Evolutionary conservation across 2,113 vertebrate species (phyloP).

Genomic region (Craseonycteris thonglongyai): DNA sequence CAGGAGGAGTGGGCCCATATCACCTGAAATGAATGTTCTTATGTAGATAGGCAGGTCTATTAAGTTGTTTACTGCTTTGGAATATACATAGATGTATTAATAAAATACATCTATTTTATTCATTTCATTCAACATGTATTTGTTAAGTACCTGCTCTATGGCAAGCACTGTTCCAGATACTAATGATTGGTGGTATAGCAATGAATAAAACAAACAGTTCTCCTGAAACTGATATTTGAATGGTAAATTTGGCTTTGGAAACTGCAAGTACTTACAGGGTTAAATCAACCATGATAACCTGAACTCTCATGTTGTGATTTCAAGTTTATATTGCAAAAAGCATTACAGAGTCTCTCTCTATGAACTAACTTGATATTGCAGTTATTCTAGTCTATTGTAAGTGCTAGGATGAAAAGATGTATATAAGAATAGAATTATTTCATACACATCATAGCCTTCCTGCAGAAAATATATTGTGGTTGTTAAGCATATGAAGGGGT

Average conservation of each 20-base stretch:
- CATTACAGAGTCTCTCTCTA: not conserved
- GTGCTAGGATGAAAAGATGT: not conserved
- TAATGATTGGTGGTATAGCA: rapidly evolving
- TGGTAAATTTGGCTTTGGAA: not conserved
- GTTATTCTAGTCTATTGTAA: not conserved
- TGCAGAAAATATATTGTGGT: not conserved
- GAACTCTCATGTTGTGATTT: not conserved
- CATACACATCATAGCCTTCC: not conserved
- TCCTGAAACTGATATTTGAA: not conserved
- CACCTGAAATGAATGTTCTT: too few species aligned
- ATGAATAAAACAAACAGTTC: not conserved
- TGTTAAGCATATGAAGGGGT: not conserved
- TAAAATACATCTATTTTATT: not conserved
- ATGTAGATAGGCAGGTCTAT: too few species aligned
- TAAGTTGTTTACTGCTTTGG: too few species aligned
- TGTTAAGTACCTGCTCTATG: not conserved
- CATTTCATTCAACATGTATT: not conserved
- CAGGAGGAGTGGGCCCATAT: too few species aligned
- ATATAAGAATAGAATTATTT: not conserved
- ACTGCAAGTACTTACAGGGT: not conserved
- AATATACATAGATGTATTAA: too few species aligned
- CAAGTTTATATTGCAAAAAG: not conserved
- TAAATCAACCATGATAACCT: not conserved
- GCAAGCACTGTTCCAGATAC: not conserved
- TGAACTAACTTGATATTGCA: not conserved